Conservation (phyloP, 2,113 vertebrate genomes). For the Sceloporus undulatus region DNA sequence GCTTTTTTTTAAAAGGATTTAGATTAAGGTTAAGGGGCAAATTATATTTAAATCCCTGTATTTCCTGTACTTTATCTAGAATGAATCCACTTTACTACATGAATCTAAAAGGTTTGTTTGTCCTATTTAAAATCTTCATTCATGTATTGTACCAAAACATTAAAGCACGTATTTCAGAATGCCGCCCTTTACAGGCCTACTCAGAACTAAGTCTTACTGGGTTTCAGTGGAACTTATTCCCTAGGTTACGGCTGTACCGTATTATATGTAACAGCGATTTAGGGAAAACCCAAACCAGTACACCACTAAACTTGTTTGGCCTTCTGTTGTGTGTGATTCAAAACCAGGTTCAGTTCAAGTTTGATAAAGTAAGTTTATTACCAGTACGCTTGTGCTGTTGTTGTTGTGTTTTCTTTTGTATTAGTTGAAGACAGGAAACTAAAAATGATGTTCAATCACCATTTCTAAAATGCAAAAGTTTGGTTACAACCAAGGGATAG, state of each 20-base stretch:
- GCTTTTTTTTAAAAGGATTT: neutral
- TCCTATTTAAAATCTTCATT: neutral
- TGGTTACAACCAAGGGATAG: neutral
- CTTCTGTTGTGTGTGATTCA: neutral
- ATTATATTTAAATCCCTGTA: neutral
- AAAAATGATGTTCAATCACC: constrained; percentile 16
- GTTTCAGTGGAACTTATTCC: neutral
- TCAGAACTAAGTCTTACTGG: neutral
- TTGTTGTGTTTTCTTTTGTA: neutral
- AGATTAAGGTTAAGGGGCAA: neutral
- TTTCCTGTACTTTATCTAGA: constrained; percentile 2
- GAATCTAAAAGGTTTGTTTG: neutral
- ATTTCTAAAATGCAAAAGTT: constrained; percentile 14
- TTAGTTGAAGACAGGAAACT: neutral
- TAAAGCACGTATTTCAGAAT: neutral
- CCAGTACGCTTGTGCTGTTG: fast-evolving
- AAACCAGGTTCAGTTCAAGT: neutral
- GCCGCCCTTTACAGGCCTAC: neutral
- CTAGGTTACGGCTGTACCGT: neutral
- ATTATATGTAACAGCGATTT: neutral
- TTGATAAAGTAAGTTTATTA: neutral
- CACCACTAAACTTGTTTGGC: neutral
- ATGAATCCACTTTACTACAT: neutral
- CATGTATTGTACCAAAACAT: neutral
- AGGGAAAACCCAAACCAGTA: constrained; percentile 12